Base-by-base conservation (phyloP, 37 sponge, comb jelly and placozoan genomes). In the Halisarca cf. caerulea region DNA sequence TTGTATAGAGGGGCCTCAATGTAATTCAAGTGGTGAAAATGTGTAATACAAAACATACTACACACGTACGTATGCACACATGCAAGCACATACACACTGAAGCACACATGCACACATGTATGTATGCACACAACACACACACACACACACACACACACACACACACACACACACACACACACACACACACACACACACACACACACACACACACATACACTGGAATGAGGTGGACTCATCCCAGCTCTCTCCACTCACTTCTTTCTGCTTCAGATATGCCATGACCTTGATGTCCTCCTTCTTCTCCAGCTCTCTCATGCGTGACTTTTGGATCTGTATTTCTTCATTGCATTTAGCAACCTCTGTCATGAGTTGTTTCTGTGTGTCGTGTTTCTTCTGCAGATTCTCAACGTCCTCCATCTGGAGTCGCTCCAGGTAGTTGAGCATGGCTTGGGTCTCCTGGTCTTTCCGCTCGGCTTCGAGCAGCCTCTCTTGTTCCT, bases 401-500 rank as follows among this genome's bases (percentile, higher is more conserved):
- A 96, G 77, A 54, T 89, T 80, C 47, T 90, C 88, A 86, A 96
- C 86, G 82, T 99, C 97, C 86, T 99, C 97, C 59, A 86, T 60
- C 84, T 92, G 96, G 41, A 96, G 85, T 43, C 59, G 81, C 82
- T 96, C 92, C 58, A 89, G 81, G 66, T 95, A 87, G 47, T 85
- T 57, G 36, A 99, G 83, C 95, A 99, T 90, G 64, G 90, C 88
- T 78, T 87, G 88, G 7, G 94, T 93, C 91, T 99, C 99, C 86
- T 99, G 99, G 83, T 99, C 99, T 72, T 85, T 87, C 45, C 78
- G 85, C 92, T 99, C 99, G 17, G 89, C 85, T 51, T 99, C 97
- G 33, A 99, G 84, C 25, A 94, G 78, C 55, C 94, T 69, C 78
- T 94, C 90, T 85, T 96, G 95, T 77, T 99, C 95, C 33, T 90